Evolutionary conservation across 2,888 invertebrate species (phyloP), one percentile per base, ranked within the genome.

Genomic region (Plebejus melissa): DNA sequence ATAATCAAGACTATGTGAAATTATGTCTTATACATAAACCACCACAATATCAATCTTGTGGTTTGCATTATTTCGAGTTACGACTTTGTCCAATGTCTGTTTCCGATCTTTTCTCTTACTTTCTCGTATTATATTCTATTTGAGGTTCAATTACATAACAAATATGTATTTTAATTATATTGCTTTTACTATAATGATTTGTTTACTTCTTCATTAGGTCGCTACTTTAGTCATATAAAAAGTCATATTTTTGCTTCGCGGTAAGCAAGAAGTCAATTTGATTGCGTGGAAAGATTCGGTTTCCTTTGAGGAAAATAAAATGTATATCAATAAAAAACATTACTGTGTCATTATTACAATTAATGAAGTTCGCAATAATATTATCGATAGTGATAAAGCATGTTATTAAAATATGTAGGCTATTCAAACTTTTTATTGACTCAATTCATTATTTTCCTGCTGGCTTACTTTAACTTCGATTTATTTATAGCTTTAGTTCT

Each of bases 391-490:
- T 65, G 65, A 65, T 65, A 22, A 13, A 65, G 65, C 65, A 65
- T 36, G 16, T 65, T 32, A 65, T 65, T 65, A 16, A 65, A n/a
- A n/a, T n/a, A 65, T 65, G 32, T 65, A 65, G 65, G 65, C 65
- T 65, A 65, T 65, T 65, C 13, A 36, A 65, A 36, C 65, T 65
- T 65, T 65, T 65, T 65, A 65, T 65, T 65, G 16, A 36, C 65
- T 65, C 32, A 65, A 65, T 28, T 65, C 22, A 7, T 22, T 32
- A 65, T 32, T 36, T 65, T 65, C 65, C 65, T 65, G 65, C 16
- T 65, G 65, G 32, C 32, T 32, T 65, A 54, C 54, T 54, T 54
- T 54, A 54, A 54, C 54, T 54, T 16, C 54, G 16, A 1, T 54
- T 16, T 54, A 54, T 54, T 16, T 54, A 54, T 54, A 54, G 54